Percentiles rank a stretch among this genome's conserved stretches.
Conservation (phyloP, 2,113 vertebrate species). For the Cynocephalus volans region DNA sequence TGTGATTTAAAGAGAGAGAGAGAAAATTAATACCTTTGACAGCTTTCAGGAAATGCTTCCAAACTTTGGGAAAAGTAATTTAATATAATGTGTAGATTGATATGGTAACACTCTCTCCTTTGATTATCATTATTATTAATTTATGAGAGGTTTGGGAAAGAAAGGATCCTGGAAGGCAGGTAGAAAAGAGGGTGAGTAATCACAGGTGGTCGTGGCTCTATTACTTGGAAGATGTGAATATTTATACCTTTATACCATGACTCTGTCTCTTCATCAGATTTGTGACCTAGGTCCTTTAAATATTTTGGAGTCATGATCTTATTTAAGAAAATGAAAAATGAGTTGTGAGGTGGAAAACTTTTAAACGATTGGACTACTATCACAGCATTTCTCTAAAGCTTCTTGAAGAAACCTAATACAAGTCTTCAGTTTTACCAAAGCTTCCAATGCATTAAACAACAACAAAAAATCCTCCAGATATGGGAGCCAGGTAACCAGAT, state of each 20-base stretch:
- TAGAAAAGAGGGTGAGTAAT: constrained; percentile 36
- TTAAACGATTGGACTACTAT: constrained; percentile 42
- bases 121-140: constrained; percentile 40
- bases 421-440: constrained; percentile 33
- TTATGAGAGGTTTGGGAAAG: constrained; percentile 45
- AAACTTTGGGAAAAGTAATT: constrained; percentile 85
- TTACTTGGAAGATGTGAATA: constrained; percentile 73
- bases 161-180: constrained; percentile 49
- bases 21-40: constrained; percentile 77
- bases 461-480: neutral
- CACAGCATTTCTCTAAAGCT: constrained; percentile 55
- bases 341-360: constrained; percentile 58
- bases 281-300: constrained; percentile 74
- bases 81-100: constrained; percentile 79
- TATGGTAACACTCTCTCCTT: constrained; percentile 54
- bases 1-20: constrained; percentile 86
- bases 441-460: neutral
- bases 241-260: constrained; percentile 68
- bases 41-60: constrained; percentile 84
- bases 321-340: constrained; percentile 77
- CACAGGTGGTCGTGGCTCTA: neutral
- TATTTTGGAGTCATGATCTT: constrained; percentile 76
- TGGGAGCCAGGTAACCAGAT: neutral
- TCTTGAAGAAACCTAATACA: constrained; percentile 51
- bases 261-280: constrained; percentile 37